Evolutionary conservation across 2,113 vertebrate species (phyloP), one percentile per base, ranked within the genome.

Genomic region (Ginglymostoma cirratum): DNA sequence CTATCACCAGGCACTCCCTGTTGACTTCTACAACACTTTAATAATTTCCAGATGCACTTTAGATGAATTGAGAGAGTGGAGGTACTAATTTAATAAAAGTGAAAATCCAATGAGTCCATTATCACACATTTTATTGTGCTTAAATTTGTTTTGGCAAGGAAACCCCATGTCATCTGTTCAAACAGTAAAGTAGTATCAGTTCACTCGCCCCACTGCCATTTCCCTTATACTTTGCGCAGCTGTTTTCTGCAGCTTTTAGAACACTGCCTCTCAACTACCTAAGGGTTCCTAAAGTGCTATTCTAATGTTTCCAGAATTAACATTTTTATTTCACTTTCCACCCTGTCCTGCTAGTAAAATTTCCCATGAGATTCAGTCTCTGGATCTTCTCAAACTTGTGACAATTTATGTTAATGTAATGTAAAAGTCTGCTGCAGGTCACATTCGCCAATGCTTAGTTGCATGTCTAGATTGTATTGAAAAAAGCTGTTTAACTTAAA

Each of bases 101-200:
- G 94, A 24, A 95, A 52, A 42, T 72, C 94, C 94, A 95, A 27
- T 8, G 27, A 76, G 38, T 45, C 94, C 24, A 76, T 95, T 95
- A 72, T 95, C 94, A 76, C 27, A 1, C 42, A 45, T 70, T 95
- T 95, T 76, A 76, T 76, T 76, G 42, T 52, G 24, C 67, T 95
- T 38, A 78, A 80, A 94, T 95, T 96, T 94, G 90, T 96, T 96
- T 94, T 96, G 90, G 96, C 48, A 93, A 61, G 34, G 89, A 48
- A 96, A 76, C 34, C 90, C 55, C 76, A 92, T 94, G 80, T 94
- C 86, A 92, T 34, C 48, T 92, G 89, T 78, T 70, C 48, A 52
- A 38, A 95, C 65, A 95, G 42, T 52, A 95, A 95, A 23, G 67
- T 38, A 19, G 67, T 72, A 72, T 95, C 67, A 48, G 52, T 72